Evolutionary conservation across 2,113 vertebrate genomes (phyloP).

Genomic region (Melanotaenia duboulayi): DNA sequence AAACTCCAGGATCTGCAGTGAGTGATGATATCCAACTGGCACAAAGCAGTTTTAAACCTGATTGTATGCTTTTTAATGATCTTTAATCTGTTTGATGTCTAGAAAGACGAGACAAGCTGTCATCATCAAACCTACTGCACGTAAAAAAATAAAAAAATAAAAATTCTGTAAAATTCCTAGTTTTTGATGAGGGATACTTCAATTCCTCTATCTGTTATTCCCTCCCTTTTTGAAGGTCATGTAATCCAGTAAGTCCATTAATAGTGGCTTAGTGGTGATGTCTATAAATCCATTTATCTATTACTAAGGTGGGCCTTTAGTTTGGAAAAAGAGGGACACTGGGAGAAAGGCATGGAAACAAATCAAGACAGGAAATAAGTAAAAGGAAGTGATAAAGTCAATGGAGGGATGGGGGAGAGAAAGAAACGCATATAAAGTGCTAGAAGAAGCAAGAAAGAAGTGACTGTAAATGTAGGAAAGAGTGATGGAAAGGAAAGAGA

Average conservation of each 20-base stretch:
- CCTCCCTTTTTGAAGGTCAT: conserved; percentile 77
- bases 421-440: conserved; percentile 9
- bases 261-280: conserved; percentile 92
- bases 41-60: conserved; percentile 2
- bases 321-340: conserved; percentile 84
- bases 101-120: neutral
- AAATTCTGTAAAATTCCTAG: neutral
- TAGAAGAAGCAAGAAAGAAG: conserved; percentile 20
- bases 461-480: conserved; percentile 26
- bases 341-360: conserved; percentile 49
- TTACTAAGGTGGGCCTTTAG: conserved; percentile 86
- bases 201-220: neutral
- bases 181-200: conserved; percentile 53
- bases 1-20: conserved; percentile 11
- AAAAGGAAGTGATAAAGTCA: conserved; percentile 70
- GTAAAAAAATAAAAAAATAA: neutral
- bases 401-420: conserved; percentile 8
- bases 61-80: conserved; percentile 20
- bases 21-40: conserved; percentile 20
- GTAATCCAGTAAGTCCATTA: conserved; percentile 94
- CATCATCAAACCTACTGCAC: neutral
- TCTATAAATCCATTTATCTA: conserved; percentile 99
- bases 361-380: conserved; percentile 68
- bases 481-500: conserved; percentile 38
- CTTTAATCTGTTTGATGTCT: conserved; percentile 25